phyloP scores from a whole-genome alignment of 2,797 vertebrate genomes.

The Xiphophorus birchmanni region DNA sequence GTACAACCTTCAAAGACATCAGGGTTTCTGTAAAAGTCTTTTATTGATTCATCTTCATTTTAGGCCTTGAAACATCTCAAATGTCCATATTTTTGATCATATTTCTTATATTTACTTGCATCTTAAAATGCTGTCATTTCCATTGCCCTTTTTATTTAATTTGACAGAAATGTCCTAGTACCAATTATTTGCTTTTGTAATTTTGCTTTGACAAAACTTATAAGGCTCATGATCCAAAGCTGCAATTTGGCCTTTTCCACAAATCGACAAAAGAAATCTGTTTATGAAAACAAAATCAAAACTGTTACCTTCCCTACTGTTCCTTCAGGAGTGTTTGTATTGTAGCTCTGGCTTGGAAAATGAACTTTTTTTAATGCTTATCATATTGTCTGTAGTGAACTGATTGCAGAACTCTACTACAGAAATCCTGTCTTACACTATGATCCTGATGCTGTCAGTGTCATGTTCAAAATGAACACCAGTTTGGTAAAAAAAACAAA shows the following conservation, averaged over 20 bases:
- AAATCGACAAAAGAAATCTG: background rate
- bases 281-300: background rate
- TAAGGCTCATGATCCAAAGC: background rate
- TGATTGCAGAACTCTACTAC: background rate
- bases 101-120: background rate
- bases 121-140: background rate
- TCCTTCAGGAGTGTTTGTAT: background rate
- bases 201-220: background rate
- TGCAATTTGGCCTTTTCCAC: background rate
- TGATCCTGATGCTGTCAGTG: conserved; percentile 6
- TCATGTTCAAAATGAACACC: conserved; percentile 24
- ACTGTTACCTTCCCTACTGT: background rate
- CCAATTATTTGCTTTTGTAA: background rate
- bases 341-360: background rate
- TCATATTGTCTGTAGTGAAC: background rate
- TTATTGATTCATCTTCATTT: background rate
- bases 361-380: background rate
- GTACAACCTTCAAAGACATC: conserved; percentile 14
- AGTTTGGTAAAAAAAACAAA: background rate
- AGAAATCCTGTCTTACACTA: conserved; percentile 8
- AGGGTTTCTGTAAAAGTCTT: background rate
- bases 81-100: background rate
- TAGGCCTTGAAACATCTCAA: background rate
- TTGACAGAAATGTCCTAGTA: background rate
- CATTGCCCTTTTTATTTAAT: background rate